Evolutionary conservation across 2,113 vertebrate genomes (phyloP).

Genomic region (Toxostoma redivivum): DNA sequence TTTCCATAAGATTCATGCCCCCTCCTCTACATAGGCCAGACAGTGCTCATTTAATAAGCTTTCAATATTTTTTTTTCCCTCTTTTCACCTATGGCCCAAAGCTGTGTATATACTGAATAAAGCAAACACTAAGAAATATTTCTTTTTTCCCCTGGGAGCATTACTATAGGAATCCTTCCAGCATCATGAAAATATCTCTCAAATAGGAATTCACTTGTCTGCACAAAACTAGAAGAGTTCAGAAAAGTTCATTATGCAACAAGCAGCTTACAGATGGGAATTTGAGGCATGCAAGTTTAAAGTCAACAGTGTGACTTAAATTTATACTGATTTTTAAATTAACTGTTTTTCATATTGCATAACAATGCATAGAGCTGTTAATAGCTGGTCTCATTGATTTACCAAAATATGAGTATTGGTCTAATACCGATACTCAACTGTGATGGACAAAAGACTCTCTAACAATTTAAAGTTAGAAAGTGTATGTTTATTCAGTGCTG

Average conservation of each 20-base stretch:
- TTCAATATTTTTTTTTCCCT: not conserved
- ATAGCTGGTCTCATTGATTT: not conserved
- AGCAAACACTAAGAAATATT: not conserved
- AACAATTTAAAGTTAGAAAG: too few species aligned
- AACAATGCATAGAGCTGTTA: accelerated
- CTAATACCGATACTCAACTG: too few species aligned
- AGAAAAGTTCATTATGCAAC: not conserved
- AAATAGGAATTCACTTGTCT: not conserved
- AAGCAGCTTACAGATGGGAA: not conserved
- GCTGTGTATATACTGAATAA: not conserved
- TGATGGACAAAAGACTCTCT: too few species aligned
- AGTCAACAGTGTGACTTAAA: not conserved
- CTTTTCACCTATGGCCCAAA: not conserved
- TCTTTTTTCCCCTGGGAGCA: not conserved
- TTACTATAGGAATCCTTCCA: not conserved
- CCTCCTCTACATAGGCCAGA: not conserved
- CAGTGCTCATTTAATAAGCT: not conserved
- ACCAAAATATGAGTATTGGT: too few species aligned
- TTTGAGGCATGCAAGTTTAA: not conserved
- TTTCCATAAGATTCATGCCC: not conserved
- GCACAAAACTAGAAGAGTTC: not conserved
- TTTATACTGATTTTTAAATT: not conserved
- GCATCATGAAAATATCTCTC: not conserved
- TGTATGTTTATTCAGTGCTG: too few species aligned
- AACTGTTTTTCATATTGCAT: accelerated